These are phyloP conservation scores for Conchocele bisecta DNA, from an alignment of 2,888 invertebrate species.

Conservation along the genomic window DNA sequence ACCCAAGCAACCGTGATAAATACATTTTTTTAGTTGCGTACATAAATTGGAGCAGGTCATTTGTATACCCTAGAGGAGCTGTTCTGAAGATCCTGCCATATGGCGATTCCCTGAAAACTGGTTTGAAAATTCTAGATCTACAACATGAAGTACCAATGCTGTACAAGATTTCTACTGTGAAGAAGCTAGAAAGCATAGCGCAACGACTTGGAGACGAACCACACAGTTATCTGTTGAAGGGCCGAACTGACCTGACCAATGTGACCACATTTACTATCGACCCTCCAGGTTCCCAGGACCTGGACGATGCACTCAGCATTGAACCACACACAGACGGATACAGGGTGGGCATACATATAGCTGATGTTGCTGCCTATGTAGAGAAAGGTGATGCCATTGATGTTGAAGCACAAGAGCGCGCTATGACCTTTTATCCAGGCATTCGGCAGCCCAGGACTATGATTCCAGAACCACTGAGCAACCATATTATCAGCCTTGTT, in stretches of 20 bases:
- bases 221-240: neutral
- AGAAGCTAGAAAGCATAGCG: conserved; percentile 5
- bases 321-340: conserved; percentile 18
- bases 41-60: conserved; percentile 48
- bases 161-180: conserved; percentile 20
- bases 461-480: conserved; percentile 59
- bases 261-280: conserved; percentile 60
- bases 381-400: conserved; percentile 53
- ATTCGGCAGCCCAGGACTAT: conserved; percentile 39
- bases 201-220: neutral
- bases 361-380: conserved; percentile 58
- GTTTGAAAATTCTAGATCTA: conserved; percentile 30
- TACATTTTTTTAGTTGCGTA: conserved; percentile 60
- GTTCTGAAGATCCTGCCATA: conserved; percentile 51
- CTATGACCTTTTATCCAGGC: conserved; percentile 53
- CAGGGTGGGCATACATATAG: conserved; percentile 59
- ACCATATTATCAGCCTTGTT: conserved; percentile 44
- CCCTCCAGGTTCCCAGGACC: conserved; percentile 51
- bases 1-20: conserved; percentile 43
- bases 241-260: conserved; percentile 44
- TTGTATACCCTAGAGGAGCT: conserved; percentile 61
- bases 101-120: conserved; percentile 28
- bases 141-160: conserved; percentile 41
- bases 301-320: conserved; percentile 62
- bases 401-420: conserved; percentile 51